phyloP scores from a whole-genome alignment of 1,140 invertebrate genomes.

The Hyposmocoma kahamanoa region DNA sequence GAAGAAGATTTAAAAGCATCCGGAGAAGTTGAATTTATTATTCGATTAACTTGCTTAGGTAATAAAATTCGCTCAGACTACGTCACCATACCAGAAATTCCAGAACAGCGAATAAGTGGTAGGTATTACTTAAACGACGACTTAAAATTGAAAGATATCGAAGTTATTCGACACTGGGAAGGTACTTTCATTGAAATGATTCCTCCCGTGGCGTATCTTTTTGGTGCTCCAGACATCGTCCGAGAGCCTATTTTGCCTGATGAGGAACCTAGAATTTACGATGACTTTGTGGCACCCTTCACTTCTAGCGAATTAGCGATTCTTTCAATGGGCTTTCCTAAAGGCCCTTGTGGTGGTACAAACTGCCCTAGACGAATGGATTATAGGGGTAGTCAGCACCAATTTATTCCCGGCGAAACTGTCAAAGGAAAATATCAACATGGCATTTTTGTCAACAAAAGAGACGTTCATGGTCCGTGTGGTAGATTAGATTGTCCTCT shows the following conservation, averaged over 20 bases:
- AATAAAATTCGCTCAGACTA: slow-evolving; percentile 56
- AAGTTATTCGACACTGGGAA: slow-evolving; percentile 62
- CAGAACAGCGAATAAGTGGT: slow-evolving; percentile 56
- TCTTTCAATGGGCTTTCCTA: slow-evolving; percentile 63
- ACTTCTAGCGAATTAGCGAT: slow-evolving; percentile 54
- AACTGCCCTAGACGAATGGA: slow-evolving; percentile 66
- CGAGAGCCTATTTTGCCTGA: slow-evolving; percentile 47
- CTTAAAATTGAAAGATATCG: slow-evolving; percentile 55
- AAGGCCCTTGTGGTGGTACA: slow-evolving; percentile 62
- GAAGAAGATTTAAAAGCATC: slow-evolving; percentile 62
- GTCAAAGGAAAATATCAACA: slow-evolving; percentile 57
- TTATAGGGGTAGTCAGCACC: slow-evolving; percentile 54
- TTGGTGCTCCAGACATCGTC: slow-evolving; percentile 55
- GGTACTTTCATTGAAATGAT: slow-evolving; percentile 55
- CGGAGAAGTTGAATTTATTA: slow-evolving; percentile 57
- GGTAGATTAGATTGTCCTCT: slow-evolving; percentile 61
- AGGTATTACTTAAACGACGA: slow-evolving; percentile 61
- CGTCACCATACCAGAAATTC: slow-evolving; percentile 60
- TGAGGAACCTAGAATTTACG: slow-evolving; percentile 41
- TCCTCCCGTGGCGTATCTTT: slow-evolving; percentile 55
- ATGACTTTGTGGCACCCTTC: slow-evolving; percentile 57
- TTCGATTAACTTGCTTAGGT: slow-evolving; percentile 56
- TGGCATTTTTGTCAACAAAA: slow-evolving; percentile 58
- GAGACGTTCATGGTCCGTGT: slow-evolving; percentile 61
- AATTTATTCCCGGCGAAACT: slow-evolving; percentile 54